A percentile compares a stretch with the other conserved stretches of the same genome.
These are phyloP conservation scores for Notodonta ziczac DNA, from an alignment of 2,888 invertebrate species.

Conservation along the genomic window DNA sequence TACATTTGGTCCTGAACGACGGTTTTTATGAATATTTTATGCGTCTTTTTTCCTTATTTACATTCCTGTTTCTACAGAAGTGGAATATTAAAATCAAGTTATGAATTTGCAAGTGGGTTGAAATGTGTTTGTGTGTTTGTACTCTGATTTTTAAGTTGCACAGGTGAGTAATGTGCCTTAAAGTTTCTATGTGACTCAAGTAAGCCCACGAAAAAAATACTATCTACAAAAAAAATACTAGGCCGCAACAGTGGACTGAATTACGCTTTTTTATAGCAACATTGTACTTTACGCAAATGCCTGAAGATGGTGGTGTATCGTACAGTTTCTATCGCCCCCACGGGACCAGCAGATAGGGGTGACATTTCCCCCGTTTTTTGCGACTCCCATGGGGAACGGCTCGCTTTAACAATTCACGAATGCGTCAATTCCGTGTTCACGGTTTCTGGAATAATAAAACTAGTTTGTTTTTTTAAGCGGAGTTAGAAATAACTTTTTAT, in stretches of 20 bases:
- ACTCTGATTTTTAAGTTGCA: no score
- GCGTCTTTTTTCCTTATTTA: slow-evolving; percentile 9
- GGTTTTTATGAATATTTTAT: slow-evolving; percentile 12
- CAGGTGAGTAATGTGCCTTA: no score
- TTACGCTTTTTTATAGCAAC: slow-evolving; percentile 49
- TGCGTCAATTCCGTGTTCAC: slow-evolving; percentile 45
- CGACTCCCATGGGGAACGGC: slow-evolving; percentile 57
- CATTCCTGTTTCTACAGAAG: slow-evolving; percentile 6
- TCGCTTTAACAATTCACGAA: slow-evolving; percentile 69
- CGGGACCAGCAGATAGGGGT: slow-evolving; percentile 48
- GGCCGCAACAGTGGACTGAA: slow-evolving; percentile 31
- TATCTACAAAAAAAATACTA: slow-evolving; percentile 1
- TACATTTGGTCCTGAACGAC: slow-evolving; percentile 21
- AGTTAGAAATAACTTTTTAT: no score
- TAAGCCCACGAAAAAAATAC: neutral
- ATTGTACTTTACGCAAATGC: slow-evolving; percentile 49
- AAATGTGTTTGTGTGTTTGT: no score
- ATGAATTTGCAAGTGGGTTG: neutral
- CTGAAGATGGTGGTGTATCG: slow-evolving; percentile 21
- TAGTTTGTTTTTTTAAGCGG: neutral
- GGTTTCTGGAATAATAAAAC: slow-evolving; percentile 8
- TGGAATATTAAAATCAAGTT: neutral
- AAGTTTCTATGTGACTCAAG: no score
- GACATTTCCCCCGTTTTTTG: slow-evolving; percentile 66
- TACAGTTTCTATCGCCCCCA: slow-evolving; percentile 40